Conservation (phyloP, 2,888 invertebrate genomes). For the Aporophyla nigra region DNA sequence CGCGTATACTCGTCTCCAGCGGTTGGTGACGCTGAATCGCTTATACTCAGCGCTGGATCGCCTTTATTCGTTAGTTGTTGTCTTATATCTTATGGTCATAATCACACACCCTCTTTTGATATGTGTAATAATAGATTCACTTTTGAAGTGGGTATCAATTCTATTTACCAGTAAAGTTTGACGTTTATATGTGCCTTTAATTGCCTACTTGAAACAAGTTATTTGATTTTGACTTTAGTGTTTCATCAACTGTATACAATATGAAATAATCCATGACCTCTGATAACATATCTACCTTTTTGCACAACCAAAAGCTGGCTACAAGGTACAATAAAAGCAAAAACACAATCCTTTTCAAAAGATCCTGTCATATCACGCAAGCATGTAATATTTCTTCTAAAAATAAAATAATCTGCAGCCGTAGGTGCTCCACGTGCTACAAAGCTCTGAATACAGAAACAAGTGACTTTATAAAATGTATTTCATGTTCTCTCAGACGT, state of each 20-base stretch:
- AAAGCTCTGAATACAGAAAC: slow-evolving; percentile 47
- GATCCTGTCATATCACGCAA: slow-evolving; percentile 37
- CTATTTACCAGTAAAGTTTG: background rate
- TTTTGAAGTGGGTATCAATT: background rate
- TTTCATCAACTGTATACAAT: background rate
- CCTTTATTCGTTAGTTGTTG: background rate
- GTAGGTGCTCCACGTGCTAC: slow-evolving; percentile 36
- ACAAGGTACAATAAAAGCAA: background rate
- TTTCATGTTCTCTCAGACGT: slow-evolving; percentile 31
- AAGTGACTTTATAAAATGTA: slow-evolving; percentile 49
- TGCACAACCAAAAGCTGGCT: background rate
- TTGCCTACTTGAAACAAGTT: background rate
- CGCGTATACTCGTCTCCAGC: background rate
- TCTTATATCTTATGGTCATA: no score
- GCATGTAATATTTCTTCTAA: slow-evolving; percentile 43
- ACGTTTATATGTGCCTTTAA: background rate
- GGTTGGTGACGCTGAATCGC: no score
- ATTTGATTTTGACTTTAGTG: background rate
- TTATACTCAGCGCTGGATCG: background rate
- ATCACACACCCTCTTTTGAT: background rate
- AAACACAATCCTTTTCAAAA: slow-evolving; percentile 8
- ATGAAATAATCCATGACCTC: background rate
- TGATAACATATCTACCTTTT: background rate
- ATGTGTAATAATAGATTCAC: background rate
- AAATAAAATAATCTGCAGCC: slow-evolving; percentile 48